phyloP scores from a whole-genome alignment of 2,888 invertebrate species.

The Eupithecia subfuscata region DNA sequence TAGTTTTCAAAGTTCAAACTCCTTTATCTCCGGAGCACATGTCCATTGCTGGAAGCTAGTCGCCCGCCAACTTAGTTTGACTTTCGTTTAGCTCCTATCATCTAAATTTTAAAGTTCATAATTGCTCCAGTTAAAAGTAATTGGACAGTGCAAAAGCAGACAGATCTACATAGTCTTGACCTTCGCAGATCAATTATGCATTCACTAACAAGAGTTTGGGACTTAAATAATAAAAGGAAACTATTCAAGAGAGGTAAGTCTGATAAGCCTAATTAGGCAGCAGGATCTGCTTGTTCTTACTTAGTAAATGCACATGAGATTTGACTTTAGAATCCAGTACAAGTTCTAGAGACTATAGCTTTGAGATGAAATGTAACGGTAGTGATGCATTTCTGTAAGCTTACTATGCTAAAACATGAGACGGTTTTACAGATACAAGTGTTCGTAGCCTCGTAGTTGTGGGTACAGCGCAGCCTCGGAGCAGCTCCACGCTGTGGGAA shows the following conservation, averaged over 20 bases:
- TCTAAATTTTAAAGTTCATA: conserved; percentile 28
- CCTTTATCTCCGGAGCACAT: conserved; percentile 31
- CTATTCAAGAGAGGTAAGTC: conserved; percentile 49
- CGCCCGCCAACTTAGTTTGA: conserved; percentile 16
- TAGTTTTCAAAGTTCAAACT: conserved; percentile 43
- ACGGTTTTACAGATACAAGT: too few species aligned
- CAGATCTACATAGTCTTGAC: conserved; percentile 50
- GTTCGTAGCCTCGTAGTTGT: too few species aligned
- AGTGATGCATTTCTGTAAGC: too few species aligned
- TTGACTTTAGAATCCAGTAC: not conserved
- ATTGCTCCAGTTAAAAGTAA: conserved; percentile 28
- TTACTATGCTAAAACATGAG: too few species aligned
- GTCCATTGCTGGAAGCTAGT: conserved; percentile 28
- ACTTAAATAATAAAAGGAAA: conserved; percentile 61
- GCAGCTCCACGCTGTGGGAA: not conserved
- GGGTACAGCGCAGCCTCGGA: not conserved
- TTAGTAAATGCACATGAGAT: not conserved
- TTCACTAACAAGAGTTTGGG: conserved; percentile 57
- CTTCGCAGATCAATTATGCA: conserved; percentile 67
- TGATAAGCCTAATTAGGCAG: conserved; percentile 52
- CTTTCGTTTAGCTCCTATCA: conserved; percentile 24
- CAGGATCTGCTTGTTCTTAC: too few species aligned
- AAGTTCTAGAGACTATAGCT: too few species aligned
- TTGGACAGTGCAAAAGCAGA: conserved; percentile 42
- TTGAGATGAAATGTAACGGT: too few species aligned